A percentile compares a stretch with the other conserved stretches of the same genome.
These are phyloP conservation scores for Ctenomys sociabilis DNA, from an alignment of 2,113 vertebrate genomes.

Conservation along the genomic window DNA sequence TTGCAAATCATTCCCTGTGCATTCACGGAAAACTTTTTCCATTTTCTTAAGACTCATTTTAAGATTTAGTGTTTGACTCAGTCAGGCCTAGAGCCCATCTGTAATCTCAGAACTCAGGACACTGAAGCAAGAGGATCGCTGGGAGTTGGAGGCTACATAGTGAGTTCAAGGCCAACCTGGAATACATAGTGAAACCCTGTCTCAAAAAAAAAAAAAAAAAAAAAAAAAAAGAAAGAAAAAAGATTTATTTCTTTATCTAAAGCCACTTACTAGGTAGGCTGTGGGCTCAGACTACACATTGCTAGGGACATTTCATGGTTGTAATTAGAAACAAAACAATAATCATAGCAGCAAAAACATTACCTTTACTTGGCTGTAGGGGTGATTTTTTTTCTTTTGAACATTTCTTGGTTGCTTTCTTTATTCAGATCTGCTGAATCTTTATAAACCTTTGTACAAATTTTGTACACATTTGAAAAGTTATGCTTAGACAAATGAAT, in stretches of 20 bases:
- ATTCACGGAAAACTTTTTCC: neutral
- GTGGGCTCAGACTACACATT: neutral
- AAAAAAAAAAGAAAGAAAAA: neutral
- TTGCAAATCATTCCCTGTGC: neutral
- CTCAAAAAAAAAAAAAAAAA: neutral
- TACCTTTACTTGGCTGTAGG: neutral
- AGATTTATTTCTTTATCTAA: neutral
- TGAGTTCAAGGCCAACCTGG: neutral
- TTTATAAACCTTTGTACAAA: neutral
- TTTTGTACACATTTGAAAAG: neutral
- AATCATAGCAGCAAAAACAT: neutral
- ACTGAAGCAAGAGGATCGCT: neutral
- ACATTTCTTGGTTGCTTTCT: neutral
- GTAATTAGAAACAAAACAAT: neutral
- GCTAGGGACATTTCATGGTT: neutral
- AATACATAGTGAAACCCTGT: neutral
- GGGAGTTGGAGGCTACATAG: neutral
- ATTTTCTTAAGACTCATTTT: neutral
- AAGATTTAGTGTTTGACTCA: neutral
- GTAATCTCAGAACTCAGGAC: neutral
- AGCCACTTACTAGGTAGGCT: neutral
- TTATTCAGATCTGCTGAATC: neutral
- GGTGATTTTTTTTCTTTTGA: neutral
- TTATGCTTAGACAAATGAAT: neutral
- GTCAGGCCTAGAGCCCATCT: neutral